Evolutionary conservation across 2,888 invertebrate species (phyloP), one percentile per base, ranked within the genome.

Genomic region (Busseola fusca): DNA sequence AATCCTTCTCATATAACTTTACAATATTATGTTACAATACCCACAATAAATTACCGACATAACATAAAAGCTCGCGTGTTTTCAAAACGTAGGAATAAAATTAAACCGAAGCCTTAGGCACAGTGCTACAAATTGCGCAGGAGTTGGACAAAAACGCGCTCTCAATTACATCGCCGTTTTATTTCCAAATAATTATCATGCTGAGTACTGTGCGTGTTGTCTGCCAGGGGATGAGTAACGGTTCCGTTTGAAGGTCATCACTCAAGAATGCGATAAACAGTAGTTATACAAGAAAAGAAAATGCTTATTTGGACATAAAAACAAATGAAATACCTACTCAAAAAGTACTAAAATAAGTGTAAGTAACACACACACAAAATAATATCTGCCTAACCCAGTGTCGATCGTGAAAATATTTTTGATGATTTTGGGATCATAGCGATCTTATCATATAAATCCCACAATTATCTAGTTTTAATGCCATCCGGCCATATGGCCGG

Each of bases 31-130:
- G 34, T 34, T 34, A 34, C 34, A 34, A 34, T 7, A 45, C 25
- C 21, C 18, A 52, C 56, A 56, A 34, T 50, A 78, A 68, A 62
- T 58, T 42, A 37, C 30, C 10, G 18, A 54, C 57, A 62, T 25
- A 69, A 69, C 57, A 73, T 76, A 67, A 52, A 72, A 76, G 66
- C 50, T 81, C 50, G 82, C 81, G 76, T 81, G 81, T 70, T 57
- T 80, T 69, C 37, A 63, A 82, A 71, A 67, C 56, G 48, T 52
- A 76, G 69, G 65, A 71, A 75, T 79, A 76, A 67, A 78, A 73
- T 58, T 66, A 54, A 74, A 64, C 27, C 12, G 42, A n/a, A 64
- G 74, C 80, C 80, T 65, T 27, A 59, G 60, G 80, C 73, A 40
- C 58, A 71, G 64, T 71, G 70, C 37, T 78, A 66, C 82, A 74